Conservation (phyloP, 1,140 invertebrate species). For the Drosophila saltans region DNA sequence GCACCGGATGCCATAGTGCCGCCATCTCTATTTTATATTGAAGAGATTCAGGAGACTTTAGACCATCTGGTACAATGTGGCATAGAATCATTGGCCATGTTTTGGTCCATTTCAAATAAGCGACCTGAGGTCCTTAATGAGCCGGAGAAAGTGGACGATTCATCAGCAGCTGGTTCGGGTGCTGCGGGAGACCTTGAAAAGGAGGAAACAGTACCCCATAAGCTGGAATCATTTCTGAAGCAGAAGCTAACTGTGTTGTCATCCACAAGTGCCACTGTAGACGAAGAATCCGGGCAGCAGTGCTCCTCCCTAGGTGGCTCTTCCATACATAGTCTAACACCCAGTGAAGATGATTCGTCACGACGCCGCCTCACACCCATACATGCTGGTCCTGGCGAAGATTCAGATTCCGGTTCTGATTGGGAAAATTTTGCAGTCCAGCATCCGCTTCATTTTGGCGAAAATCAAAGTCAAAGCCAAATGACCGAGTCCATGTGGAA, state of each 20-base stretch:
- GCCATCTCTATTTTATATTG: constrained; percentile 84
- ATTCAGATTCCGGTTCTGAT: constrained; percentile 84
- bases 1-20: constrained; percentile 57
- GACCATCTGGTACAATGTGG: constrained; percentile 88
- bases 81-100: constrained; percentile 85
- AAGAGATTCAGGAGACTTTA: constrained; percentile 88
- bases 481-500: constrained; percentile 88
- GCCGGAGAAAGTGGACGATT: constrained; percentile 23
- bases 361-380: constrained; percentile 56
- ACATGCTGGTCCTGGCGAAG: constrained; percentile 39
- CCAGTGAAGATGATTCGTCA: constrained; percentile 73
- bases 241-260: constrained; percentile 84
- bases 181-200: constrained; percentile 47
- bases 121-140: constrained; percentile 82
- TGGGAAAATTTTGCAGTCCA: constrained; percentile 86
- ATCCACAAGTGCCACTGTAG: constrained; percentile 9
- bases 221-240: constrained; percentile 84
- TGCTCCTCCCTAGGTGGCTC: constrained; percentile 74
- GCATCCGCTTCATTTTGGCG: constrained; percentile 85
- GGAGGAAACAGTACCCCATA: constrained; percentile 20
- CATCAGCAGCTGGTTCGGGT: constrained; percentile 17
- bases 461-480: constrained; percentile 88
- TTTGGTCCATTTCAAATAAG: constrained; percentile 86
- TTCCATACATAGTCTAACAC: constrained; percentile 78
- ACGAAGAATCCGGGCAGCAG: constrained; percentile 66